Base-by-base conservation (phyloP, 2,113 vertebrate genomes). In the Cnemophilus loriae region DNA sequence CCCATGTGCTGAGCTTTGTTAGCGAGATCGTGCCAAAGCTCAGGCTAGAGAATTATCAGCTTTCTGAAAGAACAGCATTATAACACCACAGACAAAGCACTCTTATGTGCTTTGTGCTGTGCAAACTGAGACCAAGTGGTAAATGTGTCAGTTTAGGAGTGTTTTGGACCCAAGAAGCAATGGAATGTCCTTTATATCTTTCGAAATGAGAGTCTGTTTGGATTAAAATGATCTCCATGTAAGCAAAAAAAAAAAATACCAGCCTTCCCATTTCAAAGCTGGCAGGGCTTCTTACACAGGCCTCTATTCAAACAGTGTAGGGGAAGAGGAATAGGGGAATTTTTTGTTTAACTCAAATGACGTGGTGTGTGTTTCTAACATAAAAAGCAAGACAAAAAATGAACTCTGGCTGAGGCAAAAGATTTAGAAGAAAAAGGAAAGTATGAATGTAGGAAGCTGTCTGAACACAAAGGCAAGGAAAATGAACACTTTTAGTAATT, bases 111-210 rank as follows among this genome's bases (percentile, higher is more conserved):
- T 96, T 95, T 95, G 89, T 95, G 89, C 80, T 92, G 73, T 82
- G 84, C 93, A 95, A 96, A 95, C 77, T 78, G 83, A 93, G 93
- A 92, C 69, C 73, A 57, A 96, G 92, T 56, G 69, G 90, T 92
- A 94, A 86, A 90, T 86, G 93, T 96, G 95, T 94, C 92, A 89
- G 85, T 81, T 93, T 75, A 90, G 88, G 83, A 78, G 85, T 86
- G 79, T 81, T 96, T 84, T 60, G 80, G 90, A 92, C 87, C 69
- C 88, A 82, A 92, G 80, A 87, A 92, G 86, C 76, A 90, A 86
- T 87, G 88, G 90, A 96, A 95, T 95, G 94, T 95, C 91, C 91
- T 96, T 97, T 87, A 87, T 87, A 92, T 94, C 88, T 92, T 96
- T 92, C 13, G 37, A 89, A 97, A 90, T 89, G 69, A 89, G 95